Evolutionary conservation across 53 echinoderm and acorn worm genomes (phyloP).

Genomic region (Henricia sp.): DNA sequence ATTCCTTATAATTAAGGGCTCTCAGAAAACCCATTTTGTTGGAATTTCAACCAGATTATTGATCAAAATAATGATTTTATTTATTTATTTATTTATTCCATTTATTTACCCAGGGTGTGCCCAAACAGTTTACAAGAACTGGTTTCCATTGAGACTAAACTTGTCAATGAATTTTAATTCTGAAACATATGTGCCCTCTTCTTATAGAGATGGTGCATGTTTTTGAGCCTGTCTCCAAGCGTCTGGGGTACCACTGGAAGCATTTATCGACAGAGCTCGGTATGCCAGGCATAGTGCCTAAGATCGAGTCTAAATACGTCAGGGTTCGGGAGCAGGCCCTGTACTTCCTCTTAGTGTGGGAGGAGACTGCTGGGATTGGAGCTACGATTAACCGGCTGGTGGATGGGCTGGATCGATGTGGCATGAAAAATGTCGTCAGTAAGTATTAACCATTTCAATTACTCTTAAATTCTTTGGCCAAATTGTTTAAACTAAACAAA

Average conservation of each 20-base stretch:
- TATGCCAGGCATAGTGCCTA: constrained; percentile 76
- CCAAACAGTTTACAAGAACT: too few relatives aligned
- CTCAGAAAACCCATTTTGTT: too few relatives aligned
- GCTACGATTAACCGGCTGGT: constrained; percentile 91
- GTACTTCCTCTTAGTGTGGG: constrained; percentile 92
- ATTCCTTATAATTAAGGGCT: too few relatives aligned
- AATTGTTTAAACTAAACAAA: too few relatives aligned
- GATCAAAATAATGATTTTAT: too few relatives aligned
- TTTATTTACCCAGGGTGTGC: too few relatives aligned
- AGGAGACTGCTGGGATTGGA: constrained; percentile 88
- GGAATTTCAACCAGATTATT: too few relatives aligned
- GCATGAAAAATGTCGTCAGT: constrained; percentile 89
- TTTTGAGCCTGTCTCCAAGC: constrained; percentile 82
- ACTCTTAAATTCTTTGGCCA: too few relatives aligned
- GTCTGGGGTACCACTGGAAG: constrained; percentile 96
- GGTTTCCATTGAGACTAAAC: too few relatives aligned
- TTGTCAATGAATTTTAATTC: too few relatives aligned
- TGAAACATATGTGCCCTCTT: too few relatives aligned
- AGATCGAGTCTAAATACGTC: constrained; percentile 84
- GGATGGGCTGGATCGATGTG: constrained; percentile 75
- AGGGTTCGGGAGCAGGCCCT: constrained; percentile 91
- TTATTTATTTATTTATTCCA: too few relatives aligned
- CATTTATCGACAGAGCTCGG: constrained; percentile 88
- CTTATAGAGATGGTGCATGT: constrained; percentile 81
- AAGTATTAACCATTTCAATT: not conserved